Evolutionary conservation across 2,113 vertebrate genomes (phyloP), one percentile per base, ranked within the genome.

Genomic region (Thunnus maccoyii): DNA sequence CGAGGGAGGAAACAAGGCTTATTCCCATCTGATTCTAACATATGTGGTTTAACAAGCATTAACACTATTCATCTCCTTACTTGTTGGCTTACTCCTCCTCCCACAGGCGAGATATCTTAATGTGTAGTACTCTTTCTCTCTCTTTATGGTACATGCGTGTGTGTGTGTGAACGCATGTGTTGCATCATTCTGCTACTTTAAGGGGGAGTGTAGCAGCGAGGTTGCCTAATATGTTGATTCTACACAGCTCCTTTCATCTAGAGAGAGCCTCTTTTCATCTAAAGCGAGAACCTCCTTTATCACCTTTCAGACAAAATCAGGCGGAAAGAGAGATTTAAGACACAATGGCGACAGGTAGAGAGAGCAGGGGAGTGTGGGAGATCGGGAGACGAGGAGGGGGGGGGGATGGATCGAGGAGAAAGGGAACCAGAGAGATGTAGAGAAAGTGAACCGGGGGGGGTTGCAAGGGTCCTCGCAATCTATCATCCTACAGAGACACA

Each of bases 291-390:
- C 82, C 86, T 89, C 83, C 82, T 88, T 67, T 62, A 48, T 83
- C 86, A 87, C 87, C 84, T 89, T 83, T 80, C 80, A 83, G 80
- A 78, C 84, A 75, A 86, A 89, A 86, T 88, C 87, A 80, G 85
- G 86, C 75, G 64, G 86, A 89, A 86, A 93, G 83, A 80, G 67
- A 82, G 88, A 90, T 92, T 88, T 90, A 74, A 62, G 76, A 75
- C 70, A 88, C 86, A 88, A 87, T 82, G 86, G 46, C n/a, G 25
- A 69, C 15, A 64, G 54, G 62, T 32, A 57, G 68, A 70, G 79
- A 70, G 36, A 74, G 76, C 30, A 56, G 74, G 75, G 85, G 80
- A 67, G 80, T 63, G 85, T 76, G 78, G 70, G 79, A 81, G 80
- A 88, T 15, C 57, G 65, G 57, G 69, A 32, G 44, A 57, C 18